phyloP scores from a whole-genome alignment of 2,113 vertebrate species.

The Orientallactaga bullata region DNA sequence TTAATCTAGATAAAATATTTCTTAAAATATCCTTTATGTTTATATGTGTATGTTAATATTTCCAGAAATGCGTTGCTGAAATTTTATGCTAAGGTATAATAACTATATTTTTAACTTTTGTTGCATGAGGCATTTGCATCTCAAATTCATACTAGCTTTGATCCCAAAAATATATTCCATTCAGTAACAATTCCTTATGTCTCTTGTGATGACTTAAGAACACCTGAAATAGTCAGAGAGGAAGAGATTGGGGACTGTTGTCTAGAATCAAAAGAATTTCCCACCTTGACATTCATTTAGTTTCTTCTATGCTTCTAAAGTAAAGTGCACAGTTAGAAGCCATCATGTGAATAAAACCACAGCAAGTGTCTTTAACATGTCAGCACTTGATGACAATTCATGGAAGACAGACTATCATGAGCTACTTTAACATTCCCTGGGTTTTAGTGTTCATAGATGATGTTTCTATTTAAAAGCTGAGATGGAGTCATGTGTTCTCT shows the following conservation, averaged over 20 bases:
- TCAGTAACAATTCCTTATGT: not conserved
- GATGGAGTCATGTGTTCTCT: not conserved
- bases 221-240: not conserved
- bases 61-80: not conserved
- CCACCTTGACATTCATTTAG: not conserved
- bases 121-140: slow-evolving; percentile 13
- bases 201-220: not conserved
- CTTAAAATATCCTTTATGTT: not conserved
- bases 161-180: not conserved
- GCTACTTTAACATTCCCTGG: not conserved
- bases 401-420: not conserved
- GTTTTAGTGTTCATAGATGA: not conserved
- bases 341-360: too few species aligned
- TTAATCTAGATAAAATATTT: not conserved
- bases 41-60: not conserved
- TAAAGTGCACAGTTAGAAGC: not conserved
- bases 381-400: not conserved
- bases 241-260: not conserved
- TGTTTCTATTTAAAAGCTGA: slow-evolving; percentile 2
- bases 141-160: not conserved
- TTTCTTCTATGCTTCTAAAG: not conserved
- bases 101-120: not conserved
- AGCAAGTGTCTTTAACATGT: not conserved
- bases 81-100: not conserved
- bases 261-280: not conserved